Percentiles rank a stretch among this genome's conserved stretches.
phyloP scores from a whole-genome alignment of 2,113 vertebrate genomes.

The Canis aureus region DNA sequence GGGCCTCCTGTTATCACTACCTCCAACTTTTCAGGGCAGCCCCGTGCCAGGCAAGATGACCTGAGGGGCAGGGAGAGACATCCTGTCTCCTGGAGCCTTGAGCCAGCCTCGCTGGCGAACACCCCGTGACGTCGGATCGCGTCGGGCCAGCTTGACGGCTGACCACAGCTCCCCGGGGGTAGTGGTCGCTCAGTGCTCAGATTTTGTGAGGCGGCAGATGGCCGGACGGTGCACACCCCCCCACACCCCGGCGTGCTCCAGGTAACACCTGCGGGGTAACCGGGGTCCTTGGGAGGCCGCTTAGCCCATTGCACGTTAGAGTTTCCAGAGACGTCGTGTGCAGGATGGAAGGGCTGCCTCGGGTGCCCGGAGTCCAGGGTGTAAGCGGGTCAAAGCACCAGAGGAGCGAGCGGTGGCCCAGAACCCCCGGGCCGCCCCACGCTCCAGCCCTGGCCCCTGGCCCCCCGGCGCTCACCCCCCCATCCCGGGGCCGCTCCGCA shows the following conservation, averaged over 20 bases:
- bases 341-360: neutral
- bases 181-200: neutral
- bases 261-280: fast-evolving
- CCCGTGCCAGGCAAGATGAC: neutral
- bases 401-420: neutral
- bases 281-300: fast-evolving
- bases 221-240: neutral
- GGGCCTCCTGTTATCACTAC: too few relatives aligned
- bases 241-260: neutral
- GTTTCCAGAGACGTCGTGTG: fast-evolving
- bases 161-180: neutral
- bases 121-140: fast-evolving
- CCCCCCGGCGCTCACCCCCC: too few relatives aligned
- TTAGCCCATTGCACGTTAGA: neutral
- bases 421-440: fast-evolving
- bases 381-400: fast-evolving
- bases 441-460: fast-evolving
- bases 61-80: fast-evolving
- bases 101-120: neutral
- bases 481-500: fast-evolving
- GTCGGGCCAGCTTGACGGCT: fast-evolving
- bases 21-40: neutral
- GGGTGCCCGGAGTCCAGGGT: fast-evolving
- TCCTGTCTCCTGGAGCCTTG: neutral
- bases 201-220: too few relatives aligned